Base-by-base conservation (phyloP, 92 coral and sea anemone genomes). In the Phenganax marumi region DNA sequence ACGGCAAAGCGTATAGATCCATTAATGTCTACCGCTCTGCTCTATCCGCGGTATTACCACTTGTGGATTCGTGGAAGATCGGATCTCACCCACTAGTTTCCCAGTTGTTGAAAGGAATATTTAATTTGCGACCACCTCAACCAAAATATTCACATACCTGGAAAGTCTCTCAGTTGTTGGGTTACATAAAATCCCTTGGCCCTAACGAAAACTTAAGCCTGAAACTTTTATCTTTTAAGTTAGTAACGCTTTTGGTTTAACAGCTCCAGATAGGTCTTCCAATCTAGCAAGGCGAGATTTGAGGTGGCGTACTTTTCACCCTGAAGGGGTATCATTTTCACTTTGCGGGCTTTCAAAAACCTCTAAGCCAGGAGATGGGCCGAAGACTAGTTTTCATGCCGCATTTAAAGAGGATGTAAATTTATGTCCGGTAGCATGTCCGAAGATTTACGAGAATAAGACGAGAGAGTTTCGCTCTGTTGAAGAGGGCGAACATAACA, bases 221-320 rank as follows among this genome's bases (percentile, higher is more conserved):
- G 11, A 54, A 17, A 54, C 10, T 54, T 10, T 54, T 54, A 17
- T 54, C 60, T 10, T 17, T 54, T 54, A 17, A 54, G 60, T 54
- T 54, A 54, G 60, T 54, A 10, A 17, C 17, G 17, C 17, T 54
- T 17, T 54, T 54, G 60, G 60, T 10, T 54, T 54, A 17, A 54
- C 60, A 54, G 60, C 60, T 54, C 60, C 60, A 10, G 60, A 54
- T 54, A 54, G 60, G 17, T 54, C 60, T 54, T 54, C 60, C 10
- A 17, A 54, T 54, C 60, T 54, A 17, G 60, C 60, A 54, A 54
- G n/a, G 60, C 60, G 60, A 10, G 60, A 54, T 54, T 54, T 54
- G 60, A 54, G 60, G 60, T 54, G 60, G 60, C 60, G 60, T n/a
- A 54, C 60, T 54, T 54, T 54, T 54, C 11, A 10, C n/a, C 60